These are phyloP conservation scores for Reticulitermes lucifugus DNA, from an alignment of 2,888 invertebrate genomes.

Conservation along the genomic window DNA sequence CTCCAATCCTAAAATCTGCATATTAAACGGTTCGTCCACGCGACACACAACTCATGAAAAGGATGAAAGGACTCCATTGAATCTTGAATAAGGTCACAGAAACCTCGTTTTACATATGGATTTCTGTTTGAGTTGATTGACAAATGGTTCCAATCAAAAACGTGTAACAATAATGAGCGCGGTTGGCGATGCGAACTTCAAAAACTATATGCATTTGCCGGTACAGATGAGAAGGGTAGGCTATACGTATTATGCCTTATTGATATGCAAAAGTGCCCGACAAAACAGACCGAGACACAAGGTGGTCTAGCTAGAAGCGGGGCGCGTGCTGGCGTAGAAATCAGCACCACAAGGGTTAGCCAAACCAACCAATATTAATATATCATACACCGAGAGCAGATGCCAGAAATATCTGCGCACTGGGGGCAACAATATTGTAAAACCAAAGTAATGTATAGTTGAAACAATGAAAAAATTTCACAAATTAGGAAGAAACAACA, in stretches of 20 bases:
- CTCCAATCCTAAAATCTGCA: background rate
- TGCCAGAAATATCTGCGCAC: no score
- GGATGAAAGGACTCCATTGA: background rate
- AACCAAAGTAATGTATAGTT: no score
- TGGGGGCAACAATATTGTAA: no score
- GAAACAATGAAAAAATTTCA: no score
- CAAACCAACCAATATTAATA: background rate
- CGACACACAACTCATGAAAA: constrained; percentile 7
- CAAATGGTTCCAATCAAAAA: constrained; percentile 53
- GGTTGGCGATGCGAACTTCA: constrained; percentile 3
- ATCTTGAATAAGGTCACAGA: constrained; percentile 25
- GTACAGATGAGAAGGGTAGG: constrained; percentile 8
- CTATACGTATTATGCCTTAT: constrained; percentile 4
- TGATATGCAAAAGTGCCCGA: constrained; percentile 36
- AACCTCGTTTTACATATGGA: constrained; percentile 34
- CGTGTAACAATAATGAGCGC: constrained; percentile 34
- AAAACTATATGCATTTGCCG: background rate
- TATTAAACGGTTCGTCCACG: constrained; percentile 5
- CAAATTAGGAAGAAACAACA: no score
- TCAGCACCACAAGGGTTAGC: background rate
- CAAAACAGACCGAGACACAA: background rate
- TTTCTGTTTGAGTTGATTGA: constrained; percentile 49
- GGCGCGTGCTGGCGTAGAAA: constrained; percentile 23
- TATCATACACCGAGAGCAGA: no score
- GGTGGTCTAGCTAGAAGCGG: background rate